phyloP scores from a whole-genome alignment of 2,113 vertebrate genomes.

The Pangasianodon hypophthalmus region DNA sequence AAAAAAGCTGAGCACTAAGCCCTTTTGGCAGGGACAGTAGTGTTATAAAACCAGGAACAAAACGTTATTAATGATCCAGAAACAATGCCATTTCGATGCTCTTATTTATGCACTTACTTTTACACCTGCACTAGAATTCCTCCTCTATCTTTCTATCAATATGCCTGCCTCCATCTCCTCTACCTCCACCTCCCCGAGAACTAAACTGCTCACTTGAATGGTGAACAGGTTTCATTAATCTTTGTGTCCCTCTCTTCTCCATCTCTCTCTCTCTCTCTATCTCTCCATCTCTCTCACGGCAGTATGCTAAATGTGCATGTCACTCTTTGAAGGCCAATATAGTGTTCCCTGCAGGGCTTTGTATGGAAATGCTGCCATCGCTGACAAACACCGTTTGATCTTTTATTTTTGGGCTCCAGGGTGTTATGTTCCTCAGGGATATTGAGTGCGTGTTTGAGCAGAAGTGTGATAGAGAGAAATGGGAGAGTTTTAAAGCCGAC shows the following conservation, averaged over 20 bases:
- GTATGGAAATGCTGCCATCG: conserved; percentile 44
- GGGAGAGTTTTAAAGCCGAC: conserved; percentile 31
- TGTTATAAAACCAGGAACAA: conserved; percentile 13
- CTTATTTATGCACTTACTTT: background rate
- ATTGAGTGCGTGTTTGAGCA: conserved; percentile 16
- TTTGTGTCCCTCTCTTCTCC: background rate
- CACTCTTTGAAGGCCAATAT: conserved; percentile 46
- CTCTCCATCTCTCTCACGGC: background rate
- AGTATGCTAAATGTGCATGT: conserved; percentile 39
- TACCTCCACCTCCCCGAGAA: background rate
- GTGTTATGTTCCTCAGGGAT: conserved; percentile 32
- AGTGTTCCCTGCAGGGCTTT: conserved; percentile 30
- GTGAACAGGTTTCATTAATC: conserved; percentile 16
- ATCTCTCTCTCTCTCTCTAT: background rate
- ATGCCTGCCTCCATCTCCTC: background rate
- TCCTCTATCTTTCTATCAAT: background rate
- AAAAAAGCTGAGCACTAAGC: background rate
- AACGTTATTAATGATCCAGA: conserved; percentile 16
- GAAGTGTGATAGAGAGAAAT: conserved; percentile 10
- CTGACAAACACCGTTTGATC: conserved; percentile 56
- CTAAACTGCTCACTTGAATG: conserved; percentile 13
- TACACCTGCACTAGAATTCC: background rate
- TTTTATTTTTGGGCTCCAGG: conserved; percentile 52
- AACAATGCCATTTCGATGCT: background rate
- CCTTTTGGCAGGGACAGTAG: background rate